phyloP scores from a whole-genome alignment of 2,113 vertebrate genomes.

The Carollia perspicillata region DNA sequence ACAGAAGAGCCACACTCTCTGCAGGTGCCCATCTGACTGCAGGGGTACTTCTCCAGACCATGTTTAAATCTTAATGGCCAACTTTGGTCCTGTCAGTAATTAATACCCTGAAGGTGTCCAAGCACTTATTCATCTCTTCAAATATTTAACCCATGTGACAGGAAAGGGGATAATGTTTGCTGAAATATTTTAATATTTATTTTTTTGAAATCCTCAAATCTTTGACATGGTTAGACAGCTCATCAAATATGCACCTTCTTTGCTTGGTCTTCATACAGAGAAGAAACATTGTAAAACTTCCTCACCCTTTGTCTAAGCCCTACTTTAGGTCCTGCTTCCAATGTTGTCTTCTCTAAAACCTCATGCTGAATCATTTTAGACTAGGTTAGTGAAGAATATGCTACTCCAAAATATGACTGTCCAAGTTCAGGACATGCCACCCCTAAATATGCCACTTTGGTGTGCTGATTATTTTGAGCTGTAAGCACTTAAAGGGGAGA shows the following conservation, averaged over 20 bases:
- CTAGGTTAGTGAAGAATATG: neutral
- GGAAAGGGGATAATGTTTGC: neutral
- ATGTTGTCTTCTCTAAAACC: neutral
- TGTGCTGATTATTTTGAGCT: neutral
- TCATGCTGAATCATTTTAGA: neutral
- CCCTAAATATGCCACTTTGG: neutral
- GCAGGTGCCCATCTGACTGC: too few species aligned
- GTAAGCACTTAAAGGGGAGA: neutral
- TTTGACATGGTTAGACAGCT: neutral
- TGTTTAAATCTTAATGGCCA: neutral
- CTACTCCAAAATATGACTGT: neutral
- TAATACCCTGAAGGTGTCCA: neutral
- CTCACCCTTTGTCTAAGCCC: neutral
- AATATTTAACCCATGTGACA: neutral
- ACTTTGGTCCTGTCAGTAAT: neutral
- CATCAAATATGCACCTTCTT: neutral
- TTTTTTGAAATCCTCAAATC: conserved; percentile 2
- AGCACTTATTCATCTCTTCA: neutral
- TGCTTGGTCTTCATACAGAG: neutral
- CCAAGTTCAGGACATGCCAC: neutral
- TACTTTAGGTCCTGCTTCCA: neutral
- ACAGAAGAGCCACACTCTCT: neutral
- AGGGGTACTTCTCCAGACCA: neutral
- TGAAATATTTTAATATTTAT: neutral
- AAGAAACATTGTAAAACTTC: neutral